phyloP scores from a whole-genome alignment of 2,113 vertebrate genomes.

The Nesogale talazaci region DNA sequence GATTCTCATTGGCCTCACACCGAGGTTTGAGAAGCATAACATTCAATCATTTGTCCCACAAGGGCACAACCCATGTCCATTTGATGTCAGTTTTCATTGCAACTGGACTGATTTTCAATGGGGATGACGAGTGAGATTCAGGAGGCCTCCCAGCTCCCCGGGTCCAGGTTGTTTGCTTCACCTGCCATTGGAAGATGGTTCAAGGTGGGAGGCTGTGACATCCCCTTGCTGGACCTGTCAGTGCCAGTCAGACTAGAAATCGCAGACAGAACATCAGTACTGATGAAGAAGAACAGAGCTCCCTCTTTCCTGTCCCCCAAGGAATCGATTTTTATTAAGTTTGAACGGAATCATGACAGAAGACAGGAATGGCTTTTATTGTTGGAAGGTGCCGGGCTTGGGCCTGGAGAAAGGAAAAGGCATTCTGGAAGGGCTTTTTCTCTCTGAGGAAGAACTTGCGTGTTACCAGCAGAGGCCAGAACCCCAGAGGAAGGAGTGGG shows the following conservation, averaged over 20 bases:
- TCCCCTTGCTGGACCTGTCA: not conserved
- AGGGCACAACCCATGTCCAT: rapidly evolving
- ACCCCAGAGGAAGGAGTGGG: not conserved
- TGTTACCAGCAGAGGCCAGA: not conserved
- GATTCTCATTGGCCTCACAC: not conserved
- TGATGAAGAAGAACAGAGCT: not conserved
- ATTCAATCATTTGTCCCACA: not conserved
- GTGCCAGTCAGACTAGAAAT: not conserved
- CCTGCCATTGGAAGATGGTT: not conserved
- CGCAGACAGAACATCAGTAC: not conserved
- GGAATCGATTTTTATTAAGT: slow-evolving; percentile 9
- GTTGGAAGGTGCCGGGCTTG: slow-evolving; percentile 35
- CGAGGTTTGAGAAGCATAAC: not conserved
- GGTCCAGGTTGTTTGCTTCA: not conserved
- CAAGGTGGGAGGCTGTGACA: not conserved
- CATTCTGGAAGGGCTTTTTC: slow-evolving; percentile 36
- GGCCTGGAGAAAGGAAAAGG: slow-evolving; percentile 2
- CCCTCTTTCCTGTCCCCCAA: not conserved
- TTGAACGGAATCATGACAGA: not conserved
- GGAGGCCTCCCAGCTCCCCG: not conserved
- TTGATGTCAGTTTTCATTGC: not conserved
- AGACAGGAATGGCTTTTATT: not conserved
- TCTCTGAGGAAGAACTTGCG: not conserved
- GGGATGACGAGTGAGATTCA: not conserved
- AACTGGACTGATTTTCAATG: not conserved